Conservation (phyloP, 2,797 vertebrate species). For the Dendrocincla tyrannina region DNA sequence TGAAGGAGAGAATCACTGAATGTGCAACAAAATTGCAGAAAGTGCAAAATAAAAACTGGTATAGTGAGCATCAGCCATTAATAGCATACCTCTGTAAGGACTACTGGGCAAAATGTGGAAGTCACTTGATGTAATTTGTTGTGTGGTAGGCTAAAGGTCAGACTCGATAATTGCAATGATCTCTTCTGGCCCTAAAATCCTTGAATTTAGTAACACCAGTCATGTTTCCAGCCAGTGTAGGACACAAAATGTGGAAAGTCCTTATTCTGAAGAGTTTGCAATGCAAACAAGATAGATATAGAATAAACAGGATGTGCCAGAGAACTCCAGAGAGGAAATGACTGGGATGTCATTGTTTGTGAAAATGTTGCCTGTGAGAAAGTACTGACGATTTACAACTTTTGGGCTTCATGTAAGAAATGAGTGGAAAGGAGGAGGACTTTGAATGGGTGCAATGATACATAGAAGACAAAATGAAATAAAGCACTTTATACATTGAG, state of each 20-base stretch:
- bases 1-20: not conserved
- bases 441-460: not conserved
- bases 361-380: not conserved
- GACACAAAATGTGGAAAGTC: not conserved
- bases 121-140: not conserved
- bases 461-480: not conserved
- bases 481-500: not conserved
- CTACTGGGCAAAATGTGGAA: not conserved
- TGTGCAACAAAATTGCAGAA: not conserved
- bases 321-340: conserved; percentile 34
- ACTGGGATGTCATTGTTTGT: conserved; percentile 19
- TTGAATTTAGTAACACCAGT: not conserved
- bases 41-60: not conserved
- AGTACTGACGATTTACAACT: not conserved
- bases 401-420: not conserved
- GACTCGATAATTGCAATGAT: not conserved
- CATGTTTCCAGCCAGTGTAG: not conserved
- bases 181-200: not conserved
- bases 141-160: not conserved
- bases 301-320: conserved; percentile 34
- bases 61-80: not conserved
- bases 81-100: rapidly evolving
- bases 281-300: conserved; percentile 23
- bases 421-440: not conserved
- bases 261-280: conserved; percentile 18